Evolutionary conservation across 2,888 invertebrate genomes (phyloP), one percentile per base, ranked within the genome.

Genomic region (Drosophila nr. perissopoda): DNA sequence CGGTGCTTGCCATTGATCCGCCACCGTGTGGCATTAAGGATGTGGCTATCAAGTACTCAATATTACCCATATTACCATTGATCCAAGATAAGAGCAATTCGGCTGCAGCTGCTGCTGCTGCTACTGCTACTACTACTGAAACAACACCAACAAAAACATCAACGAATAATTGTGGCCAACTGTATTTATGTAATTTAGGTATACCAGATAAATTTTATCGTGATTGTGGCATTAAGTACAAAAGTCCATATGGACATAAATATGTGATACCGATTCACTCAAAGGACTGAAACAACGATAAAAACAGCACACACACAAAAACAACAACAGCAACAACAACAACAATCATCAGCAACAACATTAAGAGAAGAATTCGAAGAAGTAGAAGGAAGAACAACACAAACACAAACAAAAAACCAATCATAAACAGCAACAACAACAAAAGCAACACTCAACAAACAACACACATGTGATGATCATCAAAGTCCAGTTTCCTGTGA

Each of bases 101-200:
- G 36, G 31, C 40, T 33, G 63, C 54, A 29, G 52, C 51, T 10
- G 38, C 18, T 38, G 72, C 51, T 59, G 42, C 65, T 40, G 52
- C 73, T 21, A 52, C 63, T 13, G n/a, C n/a, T 33, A 69, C 51
- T 65, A 21, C 65, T 40, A 56, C 70, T 21, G 54, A 66, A 51
- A 48, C 68, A 42, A 31, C 71, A 73, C 45, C 71, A 54, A 61
- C 40, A 29, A 66, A 69, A 60, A 31, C 78, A 71, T 73, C 89
- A 89, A 88, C 69, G 79, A 94, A 93, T 76, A 95, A 91, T 78
- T 93, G 95, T 90, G 96, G 97, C 57, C 96, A 96, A 92, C 94
- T 97, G 83, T 97, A 97, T 94, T 94, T 98, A 78, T 97, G 97
- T 92, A 97, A 98, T 94, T 94, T 98, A 90, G 97, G 96, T 81